A percentile compares a stretch with the other conserved stretches of the same genome.
Evolutionary conservation across 2,888 invertebrate genomes (phyloP).

Genomic region (Sipha maydis): DNA sequence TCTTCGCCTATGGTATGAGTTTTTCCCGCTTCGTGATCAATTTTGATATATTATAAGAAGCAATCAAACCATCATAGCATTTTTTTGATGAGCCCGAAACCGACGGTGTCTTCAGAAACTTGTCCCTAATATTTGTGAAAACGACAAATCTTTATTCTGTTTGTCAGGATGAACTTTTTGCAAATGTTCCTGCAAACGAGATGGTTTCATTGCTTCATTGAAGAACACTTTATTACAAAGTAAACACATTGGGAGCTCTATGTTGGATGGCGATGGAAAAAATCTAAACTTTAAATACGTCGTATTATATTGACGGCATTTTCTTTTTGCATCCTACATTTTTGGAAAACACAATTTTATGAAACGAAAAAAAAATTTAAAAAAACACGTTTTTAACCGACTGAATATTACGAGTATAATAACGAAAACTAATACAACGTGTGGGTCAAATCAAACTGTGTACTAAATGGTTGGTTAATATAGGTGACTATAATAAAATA

Average conservation of each 20-base stretch:
- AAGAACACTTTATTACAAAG: background rate
- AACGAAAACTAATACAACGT: conserved; percentile 12
- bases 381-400: conserved; percentile 29
- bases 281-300: conserved; percentile 7
- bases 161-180: no score
- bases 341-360: conserved; percentile 30
- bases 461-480: conserved; percentile 40
- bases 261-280: conserved; percentile 17
- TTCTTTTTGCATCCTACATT: conserved; percentile 20
- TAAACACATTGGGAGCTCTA: conserved; percentile 1
- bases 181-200: no score
- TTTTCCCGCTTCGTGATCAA: no score
- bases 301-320: no score
- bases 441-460: conserved; percentile 29
- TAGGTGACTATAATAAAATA: conserved; percentile 27
- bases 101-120: conserved; percentile 9
- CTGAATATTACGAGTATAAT: conserved; percentile 37
- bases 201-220: background rate
- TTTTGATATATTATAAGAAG: no score
- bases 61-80: background rate
- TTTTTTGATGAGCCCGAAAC: conserved; percentile 1
- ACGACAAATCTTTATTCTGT: no score
- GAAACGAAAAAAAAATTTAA: conserved; percentile 5
- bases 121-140: conserved; percentile 37
- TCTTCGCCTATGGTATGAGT: no score